Evolutionary conservation across 1,140 invertebrate species (phyloP).

Genomic region (Lycorma delicatula): DNA sequence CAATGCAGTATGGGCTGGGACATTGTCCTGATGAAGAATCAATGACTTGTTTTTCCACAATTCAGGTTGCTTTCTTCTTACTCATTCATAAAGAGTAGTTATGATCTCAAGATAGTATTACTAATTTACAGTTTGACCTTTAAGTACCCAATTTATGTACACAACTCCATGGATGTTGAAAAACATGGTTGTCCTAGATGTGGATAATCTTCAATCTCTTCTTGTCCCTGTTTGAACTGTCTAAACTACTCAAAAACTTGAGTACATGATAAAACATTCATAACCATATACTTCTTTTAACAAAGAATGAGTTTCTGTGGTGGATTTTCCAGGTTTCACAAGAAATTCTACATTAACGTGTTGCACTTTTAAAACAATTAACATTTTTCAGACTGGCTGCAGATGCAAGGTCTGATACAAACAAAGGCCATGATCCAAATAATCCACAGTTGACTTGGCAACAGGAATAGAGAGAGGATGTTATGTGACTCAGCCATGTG

Average conservation of each 20-base stretch:
- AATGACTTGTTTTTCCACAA: not conserved
- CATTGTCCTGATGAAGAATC: not conserved
- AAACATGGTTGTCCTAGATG: not conserved
- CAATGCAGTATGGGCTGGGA: not conserved
- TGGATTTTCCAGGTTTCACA: slow-evolving; percentile 11
- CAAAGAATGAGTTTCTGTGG: slow-evolving; percentile 11
- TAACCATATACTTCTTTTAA: slow-evolving; percentile 13
- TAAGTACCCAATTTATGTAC: no score
- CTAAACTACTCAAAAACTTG: not conserved
- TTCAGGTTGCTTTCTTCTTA: no score
- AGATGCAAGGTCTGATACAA: not conserved
- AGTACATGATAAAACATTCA: not conserved
- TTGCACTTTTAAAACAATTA: slow-evolving; percentile 3
- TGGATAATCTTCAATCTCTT: not conserved
- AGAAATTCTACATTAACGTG: slow-evolving; percentile 11
- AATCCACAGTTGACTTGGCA: no score
- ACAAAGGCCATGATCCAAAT: not conserved
- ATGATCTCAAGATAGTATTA: not conserved
- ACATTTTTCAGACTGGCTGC: not conserved
- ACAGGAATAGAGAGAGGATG: no score
- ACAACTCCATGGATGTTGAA: not conserved
- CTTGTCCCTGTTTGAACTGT: not conserved
- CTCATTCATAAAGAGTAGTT: no score
- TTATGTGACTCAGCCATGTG: no score
- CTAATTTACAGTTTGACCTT: not conserved